Conservation (phyloP, 2,113 vertebrate species). For the Rhombomys opimus region DNA sequence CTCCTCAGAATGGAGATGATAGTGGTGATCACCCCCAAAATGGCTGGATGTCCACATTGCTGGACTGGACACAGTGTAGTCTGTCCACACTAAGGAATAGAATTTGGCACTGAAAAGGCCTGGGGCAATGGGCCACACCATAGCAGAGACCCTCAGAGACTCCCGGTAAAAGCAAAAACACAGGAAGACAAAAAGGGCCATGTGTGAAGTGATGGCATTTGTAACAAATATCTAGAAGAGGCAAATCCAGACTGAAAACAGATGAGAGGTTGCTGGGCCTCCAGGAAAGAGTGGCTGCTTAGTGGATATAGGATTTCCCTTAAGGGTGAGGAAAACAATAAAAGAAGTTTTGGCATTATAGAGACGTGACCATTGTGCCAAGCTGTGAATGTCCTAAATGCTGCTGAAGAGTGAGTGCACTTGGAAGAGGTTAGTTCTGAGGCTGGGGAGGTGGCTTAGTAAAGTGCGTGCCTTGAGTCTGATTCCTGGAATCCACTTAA, state of each 20-base stretch:
- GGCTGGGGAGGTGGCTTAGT: not conserved
- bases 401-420: too few relatives aligned
- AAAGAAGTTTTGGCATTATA: not conserved
- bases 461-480: not conserved
- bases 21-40: accelerated
- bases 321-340: not conserved
- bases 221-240: not conserved
- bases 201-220: accelerated
- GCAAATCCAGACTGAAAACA: not conserved
- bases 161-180: too few relatives aligned
- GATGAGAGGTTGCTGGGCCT: not conserved
- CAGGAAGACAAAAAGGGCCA: not conserved
- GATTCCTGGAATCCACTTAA: not conserved
- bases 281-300: not conserved
- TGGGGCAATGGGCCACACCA: accelerated
- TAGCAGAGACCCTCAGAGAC: not conserved
- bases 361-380: accelerated
- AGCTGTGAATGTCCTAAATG: too few relatives aligned
- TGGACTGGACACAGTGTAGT: not conserved
- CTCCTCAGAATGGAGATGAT: not conserved
- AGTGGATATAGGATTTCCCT: accelerated
- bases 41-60: accelerated
- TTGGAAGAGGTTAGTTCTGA: not conserved
- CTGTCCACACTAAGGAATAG: not conserved
- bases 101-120: not conserved